phyloP scores from a whole-genome alignment of 1,140 invertebrate genomes.

The Neotoxoptera formosana region DNA sequence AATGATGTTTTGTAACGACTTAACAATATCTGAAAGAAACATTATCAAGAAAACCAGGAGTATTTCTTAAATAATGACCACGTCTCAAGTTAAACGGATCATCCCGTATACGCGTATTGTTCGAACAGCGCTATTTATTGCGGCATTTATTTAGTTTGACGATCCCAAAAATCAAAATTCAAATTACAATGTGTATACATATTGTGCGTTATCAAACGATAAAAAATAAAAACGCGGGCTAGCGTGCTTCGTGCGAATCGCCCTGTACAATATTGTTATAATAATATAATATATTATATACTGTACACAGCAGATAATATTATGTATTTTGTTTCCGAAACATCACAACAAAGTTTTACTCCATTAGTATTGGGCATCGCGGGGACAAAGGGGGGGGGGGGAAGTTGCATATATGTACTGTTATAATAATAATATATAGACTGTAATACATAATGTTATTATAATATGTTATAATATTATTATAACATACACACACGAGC shows the following conservation, averaged over 20 bases:
- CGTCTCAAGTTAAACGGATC: too few relatives aligned
- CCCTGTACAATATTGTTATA: background rate
- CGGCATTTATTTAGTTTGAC: background rate
- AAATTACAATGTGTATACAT: background rate
- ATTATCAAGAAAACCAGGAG: too few relatives aligned
- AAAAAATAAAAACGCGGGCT: background rate
- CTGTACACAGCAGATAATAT: background rate
- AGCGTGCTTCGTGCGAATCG: background rate
- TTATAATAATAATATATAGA: background rate
- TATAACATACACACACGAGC: background rate
- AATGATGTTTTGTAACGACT: too few relatives aligned
- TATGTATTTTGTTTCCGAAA: background rate
- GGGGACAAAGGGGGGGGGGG: too few relatives aligned
- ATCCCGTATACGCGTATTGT: background rate
- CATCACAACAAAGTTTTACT: background rate
- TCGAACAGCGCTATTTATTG: background rate
- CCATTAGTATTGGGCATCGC: background rate
- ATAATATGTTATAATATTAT: background rate
- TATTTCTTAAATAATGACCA: too few relatives aligned
- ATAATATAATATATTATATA: background rate
- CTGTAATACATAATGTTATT: background rate
- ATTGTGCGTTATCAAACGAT: background rate
- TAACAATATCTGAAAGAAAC: too few relatives aligned
- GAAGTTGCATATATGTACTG: background rate
- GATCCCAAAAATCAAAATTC: background rate